Conservation (phyloP, 2,797 vertebrate genomes). For the Falco peregrinus region DNA sequence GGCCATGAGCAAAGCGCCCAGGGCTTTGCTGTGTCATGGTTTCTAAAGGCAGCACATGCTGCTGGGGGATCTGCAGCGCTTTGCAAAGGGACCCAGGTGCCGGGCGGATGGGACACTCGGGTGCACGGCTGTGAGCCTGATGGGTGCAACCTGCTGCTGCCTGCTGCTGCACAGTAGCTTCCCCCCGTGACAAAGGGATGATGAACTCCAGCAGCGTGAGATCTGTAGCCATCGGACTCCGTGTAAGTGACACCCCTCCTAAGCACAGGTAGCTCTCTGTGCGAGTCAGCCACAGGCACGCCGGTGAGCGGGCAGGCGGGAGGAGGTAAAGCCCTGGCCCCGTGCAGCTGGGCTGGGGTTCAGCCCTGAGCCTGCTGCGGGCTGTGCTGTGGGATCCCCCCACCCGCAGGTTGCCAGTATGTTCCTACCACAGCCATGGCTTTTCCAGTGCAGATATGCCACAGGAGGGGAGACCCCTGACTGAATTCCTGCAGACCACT, state of each 20-base stretch:
- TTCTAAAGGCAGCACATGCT: not conserved
- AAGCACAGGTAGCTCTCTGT: not conserved
- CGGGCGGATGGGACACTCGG: rapidly evolving
- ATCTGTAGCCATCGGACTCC: not conserved
- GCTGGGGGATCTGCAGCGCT: not conserved
- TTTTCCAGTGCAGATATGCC: not conserved
- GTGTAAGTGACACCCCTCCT: not conserved
- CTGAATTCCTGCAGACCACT: slow-evolving; percentile 15
- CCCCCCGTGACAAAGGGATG: not conserved
- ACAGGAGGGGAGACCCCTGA: not conserved
- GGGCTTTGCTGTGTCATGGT: not conserved
- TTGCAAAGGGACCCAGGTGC: not conserved
- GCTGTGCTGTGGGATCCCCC: not conserved
- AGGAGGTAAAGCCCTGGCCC: not conserved
- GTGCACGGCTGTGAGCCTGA: not conserved
- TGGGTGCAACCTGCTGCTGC: not conserved
- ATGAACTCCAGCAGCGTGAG: not conserved
- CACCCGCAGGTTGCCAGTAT: not conserved
- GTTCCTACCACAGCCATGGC: not conserved
- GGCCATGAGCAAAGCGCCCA: not conserved
- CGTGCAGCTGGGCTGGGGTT: not conserved
- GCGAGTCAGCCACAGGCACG: not conserved
- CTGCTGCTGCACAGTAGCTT: not conserved
- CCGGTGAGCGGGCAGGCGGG: not conserved
- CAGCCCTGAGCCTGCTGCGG: not conserved